phyloP scores from a whole-genome alignment of 37 sponge, comb jelly and placozoan species.

The Crambe crambe region DNA sequence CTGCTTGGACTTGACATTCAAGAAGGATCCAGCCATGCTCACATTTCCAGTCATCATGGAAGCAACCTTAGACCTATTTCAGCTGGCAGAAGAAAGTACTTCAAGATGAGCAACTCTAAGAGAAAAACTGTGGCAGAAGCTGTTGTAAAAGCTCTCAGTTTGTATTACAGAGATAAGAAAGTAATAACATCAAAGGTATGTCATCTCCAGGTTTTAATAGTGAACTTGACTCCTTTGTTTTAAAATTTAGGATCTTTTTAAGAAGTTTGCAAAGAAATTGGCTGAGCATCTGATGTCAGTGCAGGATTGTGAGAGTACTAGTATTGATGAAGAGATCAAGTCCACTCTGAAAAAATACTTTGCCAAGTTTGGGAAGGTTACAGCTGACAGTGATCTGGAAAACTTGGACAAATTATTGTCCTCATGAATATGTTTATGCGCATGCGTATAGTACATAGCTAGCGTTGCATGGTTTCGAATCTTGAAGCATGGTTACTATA shows the following conservation, averaged over 20 bases:
- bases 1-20: constrained; percentile 20
- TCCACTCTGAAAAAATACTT: constrained; percentile 21
- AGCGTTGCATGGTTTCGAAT: no score
- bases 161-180: constrained; percentile 59
- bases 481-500: no score
- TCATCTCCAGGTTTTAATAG: background rate
- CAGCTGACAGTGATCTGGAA: constrained; percentile 21
- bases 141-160: constrained; percentile 63
- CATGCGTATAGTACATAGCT: no score
- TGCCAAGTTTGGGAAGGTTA: constrained; percentile 12
- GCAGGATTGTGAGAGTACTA: background rate
- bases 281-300: constrained; percentile 32
- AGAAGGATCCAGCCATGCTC: background rate
- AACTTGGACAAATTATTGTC: constrained; percentile 34
- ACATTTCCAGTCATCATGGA: background rate
- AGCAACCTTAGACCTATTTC: background rate
- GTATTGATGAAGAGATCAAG: background rate
- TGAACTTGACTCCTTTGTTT: background rate
- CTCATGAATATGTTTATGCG: background rate
- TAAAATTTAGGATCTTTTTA: constrained; percentile 67
- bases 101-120: background rate
- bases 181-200: constrained; percentile 73
- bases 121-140: constrained; percentile 48
- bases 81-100: background rate
- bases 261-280: constrained; percentile 71